Evolutionary conservation across 2,113 vertebrate genomes (phyloP).

Genomic region (Oceanodroma tethys): DNA sequence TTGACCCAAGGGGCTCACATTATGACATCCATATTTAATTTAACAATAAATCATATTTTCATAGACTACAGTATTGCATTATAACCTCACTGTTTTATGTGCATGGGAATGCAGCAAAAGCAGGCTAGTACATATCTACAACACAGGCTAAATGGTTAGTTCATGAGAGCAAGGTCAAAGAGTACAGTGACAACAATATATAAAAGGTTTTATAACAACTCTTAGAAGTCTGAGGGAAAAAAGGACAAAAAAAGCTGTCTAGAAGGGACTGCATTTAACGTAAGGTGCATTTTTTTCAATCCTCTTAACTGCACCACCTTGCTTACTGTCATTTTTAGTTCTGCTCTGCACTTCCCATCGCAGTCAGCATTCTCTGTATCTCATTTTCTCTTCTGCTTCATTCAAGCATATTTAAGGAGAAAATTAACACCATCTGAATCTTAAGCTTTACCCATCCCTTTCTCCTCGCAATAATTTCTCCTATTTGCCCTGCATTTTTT

Average conservation of each 20-base stretch:
- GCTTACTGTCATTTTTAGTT: conserved; percentile 17
- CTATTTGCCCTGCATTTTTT: conserved; percentile 14
- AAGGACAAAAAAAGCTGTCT: background rate
- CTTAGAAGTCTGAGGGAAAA: background rate
- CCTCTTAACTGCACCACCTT: background rate
- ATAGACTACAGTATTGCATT: conserved; percentile 1
- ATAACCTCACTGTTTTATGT: conserved; percentile 1
- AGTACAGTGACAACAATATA: background rate
- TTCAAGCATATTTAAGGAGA: conserved; percentile 38
- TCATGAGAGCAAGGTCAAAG: conserved; percentile 13
- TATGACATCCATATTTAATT: conserved; percentile 56
- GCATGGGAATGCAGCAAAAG: conserved; percentile 32
- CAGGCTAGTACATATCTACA: background rate
- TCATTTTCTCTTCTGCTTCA: conserved; percentile 20
- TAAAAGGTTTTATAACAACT: background rate
- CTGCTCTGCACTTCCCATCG: background rate
- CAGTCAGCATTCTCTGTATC: conserved; percentile 9
- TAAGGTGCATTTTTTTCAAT: background rate
- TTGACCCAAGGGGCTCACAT: conserved; percentile 10
- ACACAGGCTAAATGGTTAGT: background rate
- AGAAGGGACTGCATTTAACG: background rate
- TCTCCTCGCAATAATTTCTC: background rate
- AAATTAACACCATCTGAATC: conserved; percentile 22
- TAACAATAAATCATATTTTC: conserved; percentile 63
- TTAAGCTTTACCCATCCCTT: background rate